phyloP scores from a whole-genome alignment of 2,888 invertebrate species.

The Mythimna ferrago region DNA sequence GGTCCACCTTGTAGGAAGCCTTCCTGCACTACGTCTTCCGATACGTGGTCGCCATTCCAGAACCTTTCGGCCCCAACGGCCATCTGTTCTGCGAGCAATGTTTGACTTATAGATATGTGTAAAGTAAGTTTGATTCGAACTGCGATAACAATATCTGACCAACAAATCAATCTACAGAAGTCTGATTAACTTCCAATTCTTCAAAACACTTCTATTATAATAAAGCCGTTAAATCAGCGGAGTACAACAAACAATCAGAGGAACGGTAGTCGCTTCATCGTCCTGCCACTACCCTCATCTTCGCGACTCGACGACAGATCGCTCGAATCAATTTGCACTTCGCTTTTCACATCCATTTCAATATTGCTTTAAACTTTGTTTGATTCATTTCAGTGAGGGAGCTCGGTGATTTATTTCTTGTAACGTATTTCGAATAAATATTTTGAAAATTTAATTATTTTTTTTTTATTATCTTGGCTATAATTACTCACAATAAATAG shows the following conservation, averaged over 20 bases:
- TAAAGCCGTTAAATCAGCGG: constrained; percentile 45
- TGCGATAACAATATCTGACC: background rate
- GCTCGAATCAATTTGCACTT: constrained; percentile 71
- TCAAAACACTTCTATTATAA: constrained; percentile 8
- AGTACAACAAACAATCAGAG: constrained; percentile 64
- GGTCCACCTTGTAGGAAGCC: too few relatives aligned
- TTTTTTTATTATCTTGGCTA: background rate
- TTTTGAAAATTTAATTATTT: background rate
- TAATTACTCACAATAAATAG: background rate
- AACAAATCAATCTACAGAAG: background rate
- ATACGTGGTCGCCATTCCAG: too few relatives aligned
- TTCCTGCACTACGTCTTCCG: too few relatives aligned
- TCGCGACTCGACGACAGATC: constrained; percentile 64
- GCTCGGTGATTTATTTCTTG: constrained; percentile 6
- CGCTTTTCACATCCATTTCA: constrained; percentile 61
- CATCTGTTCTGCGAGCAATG: too few relatives aligned
- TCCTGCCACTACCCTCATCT: constrained; percentile 67
- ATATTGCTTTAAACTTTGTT: constrained; percentile 55
- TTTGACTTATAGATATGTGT: background rate
- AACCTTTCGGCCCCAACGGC: too few relatives aligned
- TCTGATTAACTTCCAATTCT: background rate
- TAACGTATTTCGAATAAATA: background rate
- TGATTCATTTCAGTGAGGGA: constrained; percentile 46
- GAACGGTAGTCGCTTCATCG: constrained; percentile 50
- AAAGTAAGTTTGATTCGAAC: background rate